Conservation (phyloP, 2,797 vertebrate species). For the Jordanella pulchra region DNA sequence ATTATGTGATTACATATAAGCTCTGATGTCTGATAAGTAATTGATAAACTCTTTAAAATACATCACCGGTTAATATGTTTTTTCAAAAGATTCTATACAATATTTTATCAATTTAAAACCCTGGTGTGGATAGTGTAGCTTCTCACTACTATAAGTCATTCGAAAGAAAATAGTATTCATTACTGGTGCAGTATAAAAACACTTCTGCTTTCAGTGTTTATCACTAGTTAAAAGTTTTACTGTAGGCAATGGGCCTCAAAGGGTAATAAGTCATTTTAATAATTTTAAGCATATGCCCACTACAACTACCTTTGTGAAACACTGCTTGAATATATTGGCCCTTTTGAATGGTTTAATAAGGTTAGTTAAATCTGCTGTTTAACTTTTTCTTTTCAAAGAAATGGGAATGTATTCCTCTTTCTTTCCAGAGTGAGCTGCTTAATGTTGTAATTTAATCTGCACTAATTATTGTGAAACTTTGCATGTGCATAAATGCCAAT, state of each 20-base stretch:
- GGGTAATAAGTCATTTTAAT: slow-evolving; percentile 1
- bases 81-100: not conserved
- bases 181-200: slow-evolving; percentile 1
- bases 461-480: too few species aligned
- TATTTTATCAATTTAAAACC: not conserved
- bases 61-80: not conserved
- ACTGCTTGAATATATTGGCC: not conserved
- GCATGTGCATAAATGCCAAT: too few species aligned
- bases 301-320: not conserved
- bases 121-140: not conserved
- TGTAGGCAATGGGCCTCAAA: slow-evolving; percentile 1
- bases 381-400: not conserved
- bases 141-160: not conserved
- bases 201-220: not conserved
- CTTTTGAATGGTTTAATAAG: not conserved
- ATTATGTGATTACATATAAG: too few species aligned
- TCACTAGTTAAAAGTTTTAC: not conserved
- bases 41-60: slow-evolving; percentile 1
- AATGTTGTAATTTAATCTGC: too few species aligned
- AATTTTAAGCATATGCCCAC: not conserved
- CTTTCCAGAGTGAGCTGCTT: too few species aligned
- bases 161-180: not conserved
- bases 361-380: not conserved
- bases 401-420: not conserved
- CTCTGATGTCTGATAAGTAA: not conserved